Conservation (phyloP, 2,888 invertebrate species). For the Cataglyphis altisquamis region DNA sequence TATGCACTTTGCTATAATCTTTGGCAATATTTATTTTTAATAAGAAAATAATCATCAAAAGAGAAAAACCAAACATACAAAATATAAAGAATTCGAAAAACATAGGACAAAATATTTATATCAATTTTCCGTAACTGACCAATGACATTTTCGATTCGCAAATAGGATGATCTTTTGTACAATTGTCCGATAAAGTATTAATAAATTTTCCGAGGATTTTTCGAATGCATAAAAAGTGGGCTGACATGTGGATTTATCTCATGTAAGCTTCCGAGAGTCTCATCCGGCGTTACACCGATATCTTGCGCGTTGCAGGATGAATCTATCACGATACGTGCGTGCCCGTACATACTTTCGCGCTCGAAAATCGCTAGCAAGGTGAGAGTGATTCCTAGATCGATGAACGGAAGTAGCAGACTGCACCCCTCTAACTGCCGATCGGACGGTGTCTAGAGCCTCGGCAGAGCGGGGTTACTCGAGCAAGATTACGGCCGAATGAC, state of each 20-base stretch:
- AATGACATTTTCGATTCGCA: not conserved
- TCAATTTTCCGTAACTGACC: not conserved
- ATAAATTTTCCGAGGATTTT: conserved; percentile 2
- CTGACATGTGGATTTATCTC: conserved; percentile 23
- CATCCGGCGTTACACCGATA: conserved; percentile 27
- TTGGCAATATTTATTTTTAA: not conserved
- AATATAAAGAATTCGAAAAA: not conserved
- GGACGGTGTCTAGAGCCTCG: conserved; percentile 40
- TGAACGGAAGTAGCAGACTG: conserved; percentile 24
- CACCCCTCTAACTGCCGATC: conserved; percentile 24
- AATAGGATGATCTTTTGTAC: not conserved
- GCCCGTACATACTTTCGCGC: conserved; percentile 24
- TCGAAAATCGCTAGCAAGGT: conserved; percentile 38
- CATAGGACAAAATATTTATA: not conserved
- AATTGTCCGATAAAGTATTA: not conserved
- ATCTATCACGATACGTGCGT: conserved; percentile 48
- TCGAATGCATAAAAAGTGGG: not conserved
- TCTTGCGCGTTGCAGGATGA: conserved; percentile 26
- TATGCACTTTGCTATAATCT: too few species aligned
- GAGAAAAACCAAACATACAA: not conserved
- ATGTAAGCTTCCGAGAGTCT: conserved; percentile 23
- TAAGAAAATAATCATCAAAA: not conserved
- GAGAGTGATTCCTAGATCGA: conserved; percentile 45
- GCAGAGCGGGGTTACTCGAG: conserved; percentile 48
- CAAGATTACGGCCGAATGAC: conserved; percentile 51